Evolutionary conservation across 2,888 invertebrate genomes (phyloP).

Genomic region (Lumbricus terrestris): DNA sequence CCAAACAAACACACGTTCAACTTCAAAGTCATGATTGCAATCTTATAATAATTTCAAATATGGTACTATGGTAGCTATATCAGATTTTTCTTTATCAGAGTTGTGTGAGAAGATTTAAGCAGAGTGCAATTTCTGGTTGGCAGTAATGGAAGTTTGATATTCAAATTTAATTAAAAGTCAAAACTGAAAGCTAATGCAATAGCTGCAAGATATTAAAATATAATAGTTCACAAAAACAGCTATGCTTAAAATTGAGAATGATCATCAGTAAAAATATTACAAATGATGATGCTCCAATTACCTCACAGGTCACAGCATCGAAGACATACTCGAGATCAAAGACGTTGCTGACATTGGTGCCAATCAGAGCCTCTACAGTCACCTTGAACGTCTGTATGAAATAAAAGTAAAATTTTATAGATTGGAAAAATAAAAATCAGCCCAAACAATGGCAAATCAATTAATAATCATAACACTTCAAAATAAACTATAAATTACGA

Average conservation of each 20-base stretch:
- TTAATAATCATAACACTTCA: not conserved
- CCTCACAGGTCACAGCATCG: conserved; percentile 11
- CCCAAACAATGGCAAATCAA: not conserved
- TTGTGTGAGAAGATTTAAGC: not conserved
- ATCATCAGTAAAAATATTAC: not conserved
- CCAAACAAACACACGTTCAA: too few relatives aligned
- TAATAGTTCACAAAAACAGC: not conserved
- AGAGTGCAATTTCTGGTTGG: too few relatives aligned
- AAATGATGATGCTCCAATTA: too few relatives aligned
- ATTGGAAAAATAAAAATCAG: not conserved
- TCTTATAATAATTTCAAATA: too few relatives aligned
- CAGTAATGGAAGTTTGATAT: too few relatives aligned
- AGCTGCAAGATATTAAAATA: not conserved
- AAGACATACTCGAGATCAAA: conserved; percentile 11
- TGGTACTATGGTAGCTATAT: too few relatives aligned
- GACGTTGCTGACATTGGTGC: not conserved
- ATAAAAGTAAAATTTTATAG: not conserved
- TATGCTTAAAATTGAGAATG: not conserved
- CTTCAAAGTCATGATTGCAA: too few relatives aligned
- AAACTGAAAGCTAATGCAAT: not conserved
- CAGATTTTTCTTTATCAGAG: not conserved
- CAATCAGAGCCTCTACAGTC: not conserved
- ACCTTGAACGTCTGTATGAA: not conserved
- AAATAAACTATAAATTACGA: too few relatives aligned
- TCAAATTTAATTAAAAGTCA: too few relatives aligned